Percentiles rank a stretch among this genome's conserved stretches.
Conservation (phyloP, 2,113 vertebrate genomes). For the Galemys pyrenaicus region DNA sequence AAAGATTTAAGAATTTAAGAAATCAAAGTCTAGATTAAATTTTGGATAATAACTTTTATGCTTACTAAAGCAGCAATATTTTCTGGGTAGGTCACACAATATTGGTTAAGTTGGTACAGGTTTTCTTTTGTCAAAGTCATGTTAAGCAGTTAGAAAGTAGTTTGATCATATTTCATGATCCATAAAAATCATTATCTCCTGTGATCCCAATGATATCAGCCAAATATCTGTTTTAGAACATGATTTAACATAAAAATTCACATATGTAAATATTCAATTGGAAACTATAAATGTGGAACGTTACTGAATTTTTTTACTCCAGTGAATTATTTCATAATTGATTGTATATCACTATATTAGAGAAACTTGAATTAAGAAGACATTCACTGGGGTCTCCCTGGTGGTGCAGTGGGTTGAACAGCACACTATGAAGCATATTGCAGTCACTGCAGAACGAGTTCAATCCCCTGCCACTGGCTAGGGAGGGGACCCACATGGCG, state of each 20-base stretch:
- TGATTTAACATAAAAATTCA: constrained; percentile 31
- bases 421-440: no score
- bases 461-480: no score
- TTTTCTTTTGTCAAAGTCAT: background rate
- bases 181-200: background rate
- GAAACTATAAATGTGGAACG: constrained; percentile 15
- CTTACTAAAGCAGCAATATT: constrained; percentile 18
- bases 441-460: no score
- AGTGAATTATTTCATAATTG: background rate
- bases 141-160: background rate
- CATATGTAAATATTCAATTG: background rate
- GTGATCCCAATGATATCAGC: background rate
- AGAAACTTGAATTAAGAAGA: background rate
- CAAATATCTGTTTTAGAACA: constrained; percentile 24
- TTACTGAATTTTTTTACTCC: no score
- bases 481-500: no score
- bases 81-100: background rate
- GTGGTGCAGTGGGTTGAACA: no score
- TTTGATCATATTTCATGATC: background rate
- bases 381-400: no score
- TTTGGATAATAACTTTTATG: constrained; percentile 16
- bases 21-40: background rate
- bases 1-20: background rate
- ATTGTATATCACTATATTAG: background rate
- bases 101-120: background rate